phyloP scores from a whole-genome alignment of 2,797 vertebrate genomes.

The Tragelaphus oryx region DNA sequence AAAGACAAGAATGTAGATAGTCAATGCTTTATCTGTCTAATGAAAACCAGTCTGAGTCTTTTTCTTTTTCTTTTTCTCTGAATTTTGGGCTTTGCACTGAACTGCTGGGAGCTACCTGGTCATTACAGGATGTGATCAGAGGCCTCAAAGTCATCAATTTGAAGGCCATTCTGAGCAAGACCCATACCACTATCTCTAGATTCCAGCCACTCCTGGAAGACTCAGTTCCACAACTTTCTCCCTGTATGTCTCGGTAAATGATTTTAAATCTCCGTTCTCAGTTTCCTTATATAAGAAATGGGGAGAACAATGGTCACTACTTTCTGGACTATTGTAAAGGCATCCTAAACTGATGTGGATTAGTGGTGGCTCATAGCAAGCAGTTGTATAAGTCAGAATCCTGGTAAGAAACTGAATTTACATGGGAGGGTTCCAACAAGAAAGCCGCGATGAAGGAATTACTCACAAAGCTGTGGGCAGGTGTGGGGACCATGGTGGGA shows the following conservation, averaged over 20 bases:
- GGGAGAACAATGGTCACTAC: background rate
- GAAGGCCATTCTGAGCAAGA: background rate
- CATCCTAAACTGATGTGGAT: background rate
- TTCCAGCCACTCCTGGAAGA: too few relatives aligned
- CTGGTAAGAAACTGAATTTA: background rate
- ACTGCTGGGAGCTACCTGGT: background rate
- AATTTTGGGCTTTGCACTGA: background rate
- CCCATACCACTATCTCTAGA: background rate
- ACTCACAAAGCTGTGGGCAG: background rate
- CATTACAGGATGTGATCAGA: background rate
- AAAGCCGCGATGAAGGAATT: background rate
- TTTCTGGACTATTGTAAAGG: rapidly evolving
- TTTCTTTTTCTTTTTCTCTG: background rate
- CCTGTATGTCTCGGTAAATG: background rate
- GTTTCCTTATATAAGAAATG: background rate
- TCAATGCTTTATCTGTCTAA: rapidly evolving
- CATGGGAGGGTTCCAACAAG: background rate
- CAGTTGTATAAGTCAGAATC: background rate
- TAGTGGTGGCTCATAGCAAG: background rate
- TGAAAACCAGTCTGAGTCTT: background rate
- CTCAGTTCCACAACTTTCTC: background rate
- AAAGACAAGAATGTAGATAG: background rate
- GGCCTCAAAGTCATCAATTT: background rate
- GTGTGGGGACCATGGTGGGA: background rate
- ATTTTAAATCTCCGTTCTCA: background rate